Conservation (phyloP, 2,888 invertebrate genomes). For the Catocala fraxini region DNA sequence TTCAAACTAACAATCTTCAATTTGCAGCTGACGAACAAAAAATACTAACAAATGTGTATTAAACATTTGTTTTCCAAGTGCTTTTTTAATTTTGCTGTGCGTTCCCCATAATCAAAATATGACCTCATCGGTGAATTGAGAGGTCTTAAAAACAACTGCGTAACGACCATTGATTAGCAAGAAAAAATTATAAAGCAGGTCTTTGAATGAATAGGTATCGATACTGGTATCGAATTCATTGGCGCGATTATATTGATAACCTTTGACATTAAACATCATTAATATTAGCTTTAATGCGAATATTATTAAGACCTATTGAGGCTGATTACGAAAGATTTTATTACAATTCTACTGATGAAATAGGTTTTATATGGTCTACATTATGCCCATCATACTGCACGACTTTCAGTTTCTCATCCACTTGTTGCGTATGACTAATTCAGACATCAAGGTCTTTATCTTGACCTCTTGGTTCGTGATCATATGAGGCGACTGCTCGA, state of each 20-base stretch:
- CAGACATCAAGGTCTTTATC: no score
- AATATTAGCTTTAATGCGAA: slow-evolving; percentile 13
- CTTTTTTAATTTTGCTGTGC: slow-evolving; percentile 41
- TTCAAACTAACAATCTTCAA: slow-evolving; percentile 31
- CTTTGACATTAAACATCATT: slow-evolving; percentile 46
- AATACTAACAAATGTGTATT: slow-evolving; percentile 10
- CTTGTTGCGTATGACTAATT: no score
- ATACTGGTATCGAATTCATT: slow-evolving; percentile 48
- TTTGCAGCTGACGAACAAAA: slow-evolving; percentile 9
- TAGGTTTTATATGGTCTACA: no score
- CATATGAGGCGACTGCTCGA: no score
- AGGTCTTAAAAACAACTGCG: slow-evolving; percentile 54
- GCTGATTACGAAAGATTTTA: not conserved
- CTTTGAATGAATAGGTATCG: slow-evolving; percentile 43
- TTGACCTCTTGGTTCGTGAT: no score
- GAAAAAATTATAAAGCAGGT: slow-evolving; percentile 55
- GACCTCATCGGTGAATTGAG: slow-evolving; percentile 59
- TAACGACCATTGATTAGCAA: slow-evolving; percentile 58
- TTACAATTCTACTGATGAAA: no score
- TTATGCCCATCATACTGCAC: no score
- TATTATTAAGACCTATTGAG: slow-evolving; percentile 1
- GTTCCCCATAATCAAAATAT: slow-evolving; percentile 49
- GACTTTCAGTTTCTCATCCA: no score
- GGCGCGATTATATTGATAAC: slow-evolving; percentile 55
- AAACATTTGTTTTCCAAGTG: slow-evolving; percentile 19